Percentiles rank a stretch among this genome's conserved stretches.
These are phyloP conservation scores for Hylomyscus alleni DNA, from an alignment of 2,797 vertebrate genomes.

Conservation along the genomic window DNA sequence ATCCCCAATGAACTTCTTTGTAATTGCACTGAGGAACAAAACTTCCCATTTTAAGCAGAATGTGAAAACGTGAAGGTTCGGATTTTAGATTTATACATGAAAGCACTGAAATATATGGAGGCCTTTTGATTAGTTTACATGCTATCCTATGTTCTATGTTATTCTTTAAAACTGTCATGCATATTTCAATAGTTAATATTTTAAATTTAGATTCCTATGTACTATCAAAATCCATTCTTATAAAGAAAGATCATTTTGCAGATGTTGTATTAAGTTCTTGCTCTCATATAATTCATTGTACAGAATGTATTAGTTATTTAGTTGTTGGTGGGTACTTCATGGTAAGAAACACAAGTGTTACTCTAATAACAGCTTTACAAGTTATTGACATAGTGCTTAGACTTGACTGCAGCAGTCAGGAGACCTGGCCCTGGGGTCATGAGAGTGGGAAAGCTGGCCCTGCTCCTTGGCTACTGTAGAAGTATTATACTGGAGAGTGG, in stretches of 20 bases:
- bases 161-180: neutral
- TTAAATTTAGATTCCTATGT: neutral
- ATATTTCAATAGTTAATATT: slow-evolving; percentile 40
- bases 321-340: neutral
- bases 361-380: slow-evolving; percentile 8
- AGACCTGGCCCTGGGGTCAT: neutral
- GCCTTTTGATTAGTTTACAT: slow-evolving; percentile 31
- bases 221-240: neutral
- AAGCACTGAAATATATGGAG: slow-evolving; percentile 23
- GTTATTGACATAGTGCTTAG: slow-evolving; percentile 41
- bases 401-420: neutral
- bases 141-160: neutral
- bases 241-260: slow-evolving; percentile 30
- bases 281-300: neutral
- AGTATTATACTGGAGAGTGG: neutral
- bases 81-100: slow-evolving; percentile 7
- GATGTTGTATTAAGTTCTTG: neutral
- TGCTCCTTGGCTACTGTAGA: neutral
- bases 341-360: slow-evolving; percentile 18
- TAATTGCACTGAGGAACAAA: slow-evolving; percentile 10
- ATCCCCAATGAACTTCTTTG: neutral
- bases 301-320: neutral
- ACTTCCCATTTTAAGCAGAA: slow-evolving; percentile 31
- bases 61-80: slow-evolving; percentile 4
- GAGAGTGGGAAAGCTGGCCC: neutral